phyloP scores from a whole-genome alignment of 2,797 vertebrate genomes.

The Pseudochaenichthys georgianus region DNA sequence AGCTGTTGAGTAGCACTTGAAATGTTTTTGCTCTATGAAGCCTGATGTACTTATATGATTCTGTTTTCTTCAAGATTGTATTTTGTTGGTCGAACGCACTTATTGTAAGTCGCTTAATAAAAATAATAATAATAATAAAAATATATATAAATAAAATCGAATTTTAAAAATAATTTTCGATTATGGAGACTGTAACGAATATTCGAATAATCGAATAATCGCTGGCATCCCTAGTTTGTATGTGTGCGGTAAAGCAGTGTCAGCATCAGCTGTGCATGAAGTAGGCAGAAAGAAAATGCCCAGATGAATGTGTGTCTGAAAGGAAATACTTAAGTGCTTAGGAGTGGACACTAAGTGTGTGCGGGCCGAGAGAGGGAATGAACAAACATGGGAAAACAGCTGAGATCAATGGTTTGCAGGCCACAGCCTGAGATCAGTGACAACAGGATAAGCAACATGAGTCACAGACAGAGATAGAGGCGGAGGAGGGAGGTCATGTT shows the following conservation, averaged over 20 bases:
- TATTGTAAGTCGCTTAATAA: too few relatives aligned
- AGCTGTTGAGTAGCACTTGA: too few relatives aligned
- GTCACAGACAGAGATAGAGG: slow-evolving; percentile 46
- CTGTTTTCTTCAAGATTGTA: too few relatives aligned
- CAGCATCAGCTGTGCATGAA: slow-evolving; percentile 58
- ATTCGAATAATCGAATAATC: too few relatives aligned
- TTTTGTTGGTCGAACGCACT: too few relatives aligned
- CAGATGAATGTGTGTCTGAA: slow-evolving; percentile 50
- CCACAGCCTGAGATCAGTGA: slow-evolving; percentile 59
- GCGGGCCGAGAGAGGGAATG: slow-evolving; percentile 40
- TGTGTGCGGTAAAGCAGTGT: slow-evolving; percentile 40
- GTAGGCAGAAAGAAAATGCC: slow-evolving; percentile 29
- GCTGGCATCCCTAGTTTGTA: not conserved
- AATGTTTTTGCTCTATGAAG: too few relatives aligned
- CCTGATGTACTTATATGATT: too few relatives aligned
- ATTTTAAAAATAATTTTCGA: too few relatives aligned
- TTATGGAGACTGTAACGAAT: too few relatives aligned
- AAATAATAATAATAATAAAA: too few relatives aligned
- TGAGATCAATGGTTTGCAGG: slow-evolving; percentile 59
- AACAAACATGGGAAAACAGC: slow-evolving; percentile 64
- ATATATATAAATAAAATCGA: too few relatives aligned
- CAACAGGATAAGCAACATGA: slow-evolving; percentile 63
- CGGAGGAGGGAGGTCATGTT: slow-evolving; percentile 54
- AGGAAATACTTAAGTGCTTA: slow-evolving; percentile 63
- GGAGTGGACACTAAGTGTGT: slow-evolving; percentile 43